Evolutionary conservation across 1,140 invertebrate genomes (phyloP), one percentile per base, ranked within the genome.

Genomic region (Caenorhabditis inopinata): DNA sequence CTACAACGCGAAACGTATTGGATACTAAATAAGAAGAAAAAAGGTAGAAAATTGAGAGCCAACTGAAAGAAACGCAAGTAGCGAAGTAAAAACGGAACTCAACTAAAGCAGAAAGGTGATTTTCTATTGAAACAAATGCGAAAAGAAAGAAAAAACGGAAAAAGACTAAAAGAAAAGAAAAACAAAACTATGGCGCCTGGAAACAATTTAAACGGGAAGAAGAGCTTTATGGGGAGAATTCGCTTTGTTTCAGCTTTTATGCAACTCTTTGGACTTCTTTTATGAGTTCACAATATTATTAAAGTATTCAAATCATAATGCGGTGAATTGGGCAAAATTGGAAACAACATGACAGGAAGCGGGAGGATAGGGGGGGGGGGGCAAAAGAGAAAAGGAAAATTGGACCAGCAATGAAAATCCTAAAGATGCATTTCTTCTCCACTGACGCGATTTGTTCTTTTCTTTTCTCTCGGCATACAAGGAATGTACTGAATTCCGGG

Each of bases 401-500:
- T 14, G 27, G 23, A 58, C 27, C 51, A 32, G 51, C 27, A 12
- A 11, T 58, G 14, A 51, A 51, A 51, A 25, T 58, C n/a, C 32
- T 68, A 68, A 7, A 68, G 32, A 68, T 32, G 58, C 14, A 68
- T 75, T 68, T 78, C 77, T 35, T 51, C 53, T 47, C 45, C 49
- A 18, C 35, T 38, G 12, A 46, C 51, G 18, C 62, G 47, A 51
- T 68, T 58, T 11, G 38, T 78, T 42, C 53, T 29, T 21, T 81
- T 77, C 74, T 85, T 85, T 21, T 77, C 74, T 73, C 81, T 76
- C 18, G 84, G 84, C 42, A 85, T 62, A 49, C 86, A 84, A 9
- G 85, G 84, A 47, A 85, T 49, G 27, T 62, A 82, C 27, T 75
- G 74, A 45, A 85, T 18, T 18, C 68, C 29, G 18, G 83, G 85